phyloP scores from a whole-genome alignment of 2,797 vertebrate genomes.

The Lycodopsis pacificus region DNA sequence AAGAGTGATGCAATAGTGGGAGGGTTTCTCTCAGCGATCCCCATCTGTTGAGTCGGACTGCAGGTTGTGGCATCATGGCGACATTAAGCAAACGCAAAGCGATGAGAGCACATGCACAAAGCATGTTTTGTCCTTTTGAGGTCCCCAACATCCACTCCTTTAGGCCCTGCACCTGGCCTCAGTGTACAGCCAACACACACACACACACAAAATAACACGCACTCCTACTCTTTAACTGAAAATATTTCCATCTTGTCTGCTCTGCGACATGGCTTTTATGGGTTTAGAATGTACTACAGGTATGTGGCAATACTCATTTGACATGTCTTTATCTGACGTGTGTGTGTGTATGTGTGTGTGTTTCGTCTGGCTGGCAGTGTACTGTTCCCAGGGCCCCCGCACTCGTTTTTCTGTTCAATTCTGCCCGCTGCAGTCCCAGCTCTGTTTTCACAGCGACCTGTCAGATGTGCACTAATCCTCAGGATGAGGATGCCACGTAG shows the following conservation, averaged over 20 bases:
- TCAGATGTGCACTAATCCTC: conserved; percentile 74
- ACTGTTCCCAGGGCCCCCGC: conserved; percentile 19
- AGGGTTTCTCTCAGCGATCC: neutral
- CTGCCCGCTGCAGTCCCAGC: conserved; percentile 38
- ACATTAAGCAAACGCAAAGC: conserved; percentile 10
- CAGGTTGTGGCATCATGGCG: neutral
- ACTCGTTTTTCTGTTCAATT: conserved; percentile 28
- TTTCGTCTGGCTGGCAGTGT: conserved; percentile 12
- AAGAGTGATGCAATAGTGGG: neutral
- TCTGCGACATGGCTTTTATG: conserved; percentile 6
- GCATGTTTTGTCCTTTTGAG: neutral
- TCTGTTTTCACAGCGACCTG: conserved; percentile 67
- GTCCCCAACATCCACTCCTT: neutral
- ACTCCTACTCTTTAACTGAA: conserved; percentile 28
- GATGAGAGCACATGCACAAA: conserved; percentile 14
- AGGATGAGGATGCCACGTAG: conserved; percentile 48
- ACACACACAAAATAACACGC: conserved; percentile 9
- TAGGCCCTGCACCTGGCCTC: conserved; percentile 11
- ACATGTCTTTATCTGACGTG: conserved; percentile 22
- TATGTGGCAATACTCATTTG: conserved; percentile 10
- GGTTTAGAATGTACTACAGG: conserved; percentile 23
- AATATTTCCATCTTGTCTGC: neutral
- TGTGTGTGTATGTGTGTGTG: neutral
- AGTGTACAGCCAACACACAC: neutral
- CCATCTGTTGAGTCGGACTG: conserved; percentile 19